Evolutionary conservation across 2,113 vertebrate genomes (phyloP).

Genomic region (Crotalus horridus): DNA sequence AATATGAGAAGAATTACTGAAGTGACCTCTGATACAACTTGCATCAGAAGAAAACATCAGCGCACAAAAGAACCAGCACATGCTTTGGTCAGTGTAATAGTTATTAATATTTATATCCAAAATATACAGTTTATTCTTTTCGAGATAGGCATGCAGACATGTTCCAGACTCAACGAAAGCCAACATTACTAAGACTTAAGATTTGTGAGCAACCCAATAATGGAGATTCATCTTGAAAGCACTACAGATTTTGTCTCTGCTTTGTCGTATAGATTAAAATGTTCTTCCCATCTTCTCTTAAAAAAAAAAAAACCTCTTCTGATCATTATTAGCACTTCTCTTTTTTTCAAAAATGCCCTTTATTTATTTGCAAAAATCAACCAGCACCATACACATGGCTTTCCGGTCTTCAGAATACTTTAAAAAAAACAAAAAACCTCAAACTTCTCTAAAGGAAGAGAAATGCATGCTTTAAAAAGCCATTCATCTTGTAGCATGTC

Average conservation of each 20-base stretch:
- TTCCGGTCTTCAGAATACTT: conserved; percentile 7
- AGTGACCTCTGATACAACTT: background rate
- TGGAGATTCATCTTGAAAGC: background rate
- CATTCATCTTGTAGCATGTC: conserved; percentile 35
- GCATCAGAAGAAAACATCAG: background rate
- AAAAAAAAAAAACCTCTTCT: background rate
- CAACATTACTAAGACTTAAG: background rate
- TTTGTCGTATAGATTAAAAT: background rate
- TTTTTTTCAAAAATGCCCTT: background rate
- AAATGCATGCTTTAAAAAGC: conserved; percentile 24
- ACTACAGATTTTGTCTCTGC: background rate
- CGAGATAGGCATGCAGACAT: background rate
- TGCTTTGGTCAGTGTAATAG: background rate
- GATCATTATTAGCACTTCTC: background rate
- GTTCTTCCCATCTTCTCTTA: background rate
- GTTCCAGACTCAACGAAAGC: background rate
- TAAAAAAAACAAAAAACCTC: background rate
- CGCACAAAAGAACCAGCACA: background rate
- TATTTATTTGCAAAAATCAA: background rate
- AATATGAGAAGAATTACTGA: background rate
- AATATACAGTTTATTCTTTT: background rate
- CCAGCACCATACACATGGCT: background rate
- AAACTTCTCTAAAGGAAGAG: conserved; percentile 39
- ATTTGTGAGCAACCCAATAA: background rate
- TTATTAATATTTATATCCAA: background rate